These are phyloP conservation scores for Engystomops pustulosus DNA, from an alignment of 2,113 vertebrate species.

Conservation along the genomic window DNA sequence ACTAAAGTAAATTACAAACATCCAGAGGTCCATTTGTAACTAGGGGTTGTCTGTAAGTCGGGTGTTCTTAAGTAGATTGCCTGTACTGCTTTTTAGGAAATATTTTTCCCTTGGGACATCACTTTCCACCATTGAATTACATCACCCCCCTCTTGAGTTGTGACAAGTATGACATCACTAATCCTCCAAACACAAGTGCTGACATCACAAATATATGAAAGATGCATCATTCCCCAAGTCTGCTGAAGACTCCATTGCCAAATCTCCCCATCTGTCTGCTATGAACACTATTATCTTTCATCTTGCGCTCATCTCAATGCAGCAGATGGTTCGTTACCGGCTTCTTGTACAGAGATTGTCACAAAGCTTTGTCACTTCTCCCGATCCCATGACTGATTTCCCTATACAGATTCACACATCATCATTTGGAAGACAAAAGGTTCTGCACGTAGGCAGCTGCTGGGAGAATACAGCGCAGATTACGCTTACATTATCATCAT, in stretches of 20 bases:
- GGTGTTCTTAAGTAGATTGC: too few species aligned
- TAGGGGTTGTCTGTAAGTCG: too few species aligned
- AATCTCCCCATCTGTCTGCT: constrained; percentile 21
- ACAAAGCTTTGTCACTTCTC: constrained; percentile 49
- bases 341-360: not conserved
- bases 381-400: not conserved
- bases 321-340: constrained; percentile 48
- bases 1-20: too few species aligned
- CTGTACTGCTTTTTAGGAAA: too few species aligned
- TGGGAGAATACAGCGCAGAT: not conserved
- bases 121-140: not conserved
- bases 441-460: constrained; percentile 1
- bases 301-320: not conserved
- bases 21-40: too few species aligned
- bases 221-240: not conserved
- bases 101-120: too few species aligned
- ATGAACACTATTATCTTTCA: constrained; percentile 23
- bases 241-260: not conserved
- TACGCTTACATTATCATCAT: not conserved
- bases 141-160: not conserved
- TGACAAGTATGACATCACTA: not conserved
- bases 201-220: not conserved
- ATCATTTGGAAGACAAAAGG: constrained; percentile 41
- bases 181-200: not conserved
- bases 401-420: constrained; percentile 36